Evolutionary conservation across 2,113 vertebrate genomes (phyloP).

Genomic region (Arothron firmamentum): DNA sequence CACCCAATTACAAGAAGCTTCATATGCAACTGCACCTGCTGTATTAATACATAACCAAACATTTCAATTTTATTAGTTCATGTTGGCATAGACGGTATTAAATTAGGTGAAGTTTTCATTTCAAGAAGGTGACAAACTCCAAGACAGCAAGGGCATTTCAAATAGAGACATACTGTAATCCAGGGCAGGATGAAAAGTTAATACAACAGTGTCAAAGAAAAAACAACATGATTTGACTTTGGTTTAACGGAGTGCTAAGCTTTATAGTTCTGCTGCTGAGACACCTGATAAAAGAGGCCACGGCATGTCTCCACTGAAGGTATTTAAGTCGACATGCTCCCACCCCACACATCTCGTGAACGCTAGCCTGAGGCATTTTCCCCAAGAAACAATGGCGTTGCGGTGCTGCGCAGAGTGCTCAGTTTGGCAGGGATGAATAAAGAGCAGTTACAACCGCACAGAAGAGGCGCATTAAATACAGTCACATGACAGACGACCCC

Average conservation of each 20-base stretch:
- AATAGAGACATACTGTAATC: conserved; percentile 38
- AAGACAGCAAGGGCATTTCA: conserved; percentile 33
- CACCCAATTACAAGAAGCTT: too few species aligned
- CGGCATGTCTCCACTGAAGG: conserved; percentile 65
- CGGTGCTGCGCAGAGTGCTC: conserved; percentile 37
- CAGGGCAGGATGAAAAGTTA: conserved; percentile 26
- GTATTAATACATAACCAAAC: neutral
- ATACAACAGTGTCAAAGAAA: conserved; percentile 57
- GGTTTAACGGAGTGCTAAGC: conserved; percentile 63
- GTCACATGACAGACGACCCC: conserved; percentile 9
- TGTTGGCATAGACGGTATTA: conserved; percentile 4
- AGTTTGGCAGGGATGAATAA: conserved; percentile 44
- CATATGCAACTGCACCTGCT: neutral
- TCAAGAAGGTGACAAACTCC: conserved; percentile 12
- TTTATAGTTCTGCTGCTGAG: conserved; percentile 61
- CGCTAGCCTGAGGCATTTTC: conserved; percentile 63
- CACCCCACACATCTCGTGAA: conserved; percentile 64
- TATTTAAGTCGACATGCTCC: conserved; percentile 70
- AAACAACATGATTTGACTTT: conserved; percentile 77
- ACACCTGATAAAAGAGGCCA: conserved; percentile 69
- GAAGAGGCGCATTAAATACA: conserved; percentile 24
- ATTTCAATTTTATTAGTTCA: neutral
- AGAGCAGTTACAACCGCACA: conserved; percentile 28
- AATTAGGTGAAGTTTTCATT: conserved; percentile 25
- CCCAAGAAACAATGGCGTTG: conserved; percentile 64